Conservation (phyloP, 2,113 vertebrate genomes). For the Poecile atricapillus region DNA sequence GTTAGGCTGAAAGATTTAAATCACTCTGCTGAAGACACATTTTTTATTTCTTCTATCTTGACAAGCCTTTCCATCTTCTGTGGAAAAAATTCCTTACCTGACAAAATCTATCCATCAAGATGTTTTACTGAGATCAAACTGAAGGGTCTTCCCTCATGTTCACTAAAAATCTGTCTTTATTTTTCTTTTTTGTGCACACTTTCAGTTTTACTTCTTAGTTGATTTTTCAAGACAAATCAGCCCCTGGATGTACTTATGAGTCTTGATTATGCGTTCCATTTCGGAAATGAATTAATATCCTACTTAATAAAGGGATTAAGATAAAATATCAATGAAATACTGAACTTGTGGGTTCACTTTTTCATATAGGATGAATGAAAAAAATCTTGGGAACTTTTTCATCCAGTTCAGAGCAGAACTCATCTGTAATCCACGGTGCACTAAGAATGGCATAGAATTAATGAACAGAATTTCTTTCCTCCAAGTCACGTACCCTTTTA, state of each 20-base stretch:
- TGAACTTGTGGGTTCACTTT: background rate
- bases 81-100: background rate
- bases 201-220: background rate
- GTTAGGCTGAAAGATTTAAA: background rate
- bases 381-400: background rate
- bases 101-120: background rate
- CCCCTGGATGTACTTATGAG: background rate
- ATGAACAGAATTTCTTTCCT: background rate
- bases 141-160: background rate
- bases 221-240: background rate
- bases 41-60: background rate
- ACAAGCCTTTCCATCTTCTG: background rate
- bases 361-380: background rate
- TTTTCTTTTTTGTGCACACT: background rate
- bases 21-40: background rate
- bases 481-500: background rate
- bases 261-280: background rate
- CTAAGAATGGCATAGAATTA: background rate
- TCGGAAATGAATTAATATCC: background rate
- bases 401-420: background rate
- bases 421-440: background rate
- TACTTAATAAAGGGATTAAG: background rate
- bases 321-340: background rate
- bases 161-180: background rate
- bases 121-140: background rate